Evolutionary conservation across 2,797 vertebrate genomes (phyloP).

Genomic region (Momotus momota): DNA sequence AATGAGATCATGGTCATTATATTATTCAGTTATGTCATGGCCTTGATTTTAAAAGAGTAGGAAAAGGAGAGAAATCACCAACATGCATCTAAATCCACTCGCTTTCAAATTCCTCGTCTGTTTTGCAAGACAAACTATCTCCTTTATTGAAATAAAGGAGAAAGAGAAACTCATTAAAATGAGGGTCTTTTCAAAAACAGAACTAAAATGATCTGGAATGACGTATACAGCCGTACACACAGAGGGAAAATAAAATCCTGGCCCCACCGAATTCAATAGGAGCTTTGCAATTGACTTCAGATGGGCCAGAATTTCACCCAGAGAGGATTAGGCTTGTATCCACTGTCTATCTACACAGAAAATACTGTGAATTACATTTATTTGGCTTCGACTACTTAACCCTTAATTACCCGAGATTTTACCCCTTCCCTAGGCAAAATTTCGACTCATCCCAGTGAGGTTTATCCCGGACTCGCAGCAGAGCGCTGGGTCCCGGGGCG

Average conservation of each 20-base stretch:
- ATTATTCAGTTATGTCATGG: constrained; percentile 73
- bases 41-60: constrained; percentile 64
- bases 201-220: constrained; percentile 43
- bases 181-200: constrained; percentile 40
- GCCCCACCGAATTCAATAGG: constrained; percentile 69
- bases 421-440: background rate
- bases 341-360: constrained; percentile 40
- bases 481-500: background rate
- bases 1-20: constrained; percentile 75
- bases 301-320: constrained; percentile 66
- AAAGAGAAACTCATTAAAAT: constrained; percentile 29
- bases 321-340: constrained; percentile 48
- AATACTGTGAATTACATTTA: constrained; percentile 40
- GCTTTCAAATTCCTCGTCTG: constrained; percentile 56
- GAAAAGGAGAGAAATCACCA: constrained; percentile 42
- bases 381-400: constrained; percentile 53
- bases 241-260: constrained; percentile 65
- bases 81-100: background rate
- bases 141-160: constrained; percentile 48
- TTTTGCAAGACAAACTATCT: constrained; percentile 59
- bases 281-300: constrained; percentile 70
- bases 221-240: constrained; percentile 23
- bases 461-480: background rate
- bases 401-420: background rate
- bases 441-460: background rate